These are phyloP conservation scores for Oscheius sp. DNA, from an alignment of 1,140 invertebrate genomes.

Conservation along the genomic window DNA sequence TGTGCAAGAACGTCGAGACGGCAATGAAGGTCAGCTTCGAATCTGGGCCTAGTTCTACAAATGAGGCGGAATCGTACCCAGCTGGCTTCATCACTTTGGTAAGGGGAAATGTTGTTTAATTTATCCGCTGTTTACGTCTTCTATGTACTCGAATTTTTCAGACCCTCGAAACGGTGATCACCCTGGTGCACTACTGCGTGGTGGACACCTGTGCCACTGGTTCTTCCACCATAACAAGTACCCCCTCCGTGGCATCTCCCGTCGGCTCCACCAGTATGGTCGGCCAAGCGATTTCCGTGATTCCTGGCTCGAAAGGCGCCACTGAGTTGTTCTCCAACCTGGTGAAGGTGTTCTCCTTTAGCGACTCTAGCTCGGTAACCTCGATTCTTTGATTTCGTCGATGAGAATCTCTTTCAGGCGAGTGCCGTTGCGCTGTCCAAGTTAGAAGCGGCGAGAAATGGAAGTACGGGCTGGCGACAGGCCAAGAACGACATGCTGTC, in stretches of 20 bases:
- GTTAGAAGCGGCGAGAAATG: not conserved
- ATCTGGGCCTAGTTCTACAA: not conserved
- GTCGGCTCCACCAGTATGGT: constrained; percentile 40
- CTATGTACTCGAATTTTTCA: constrained; percentile 65
- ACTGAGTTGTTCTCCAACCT: constrained; percentile 75
- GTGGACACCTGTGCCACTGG: constrained; percentile 68
- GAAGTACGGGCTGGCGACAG: constrained; percentile 52
- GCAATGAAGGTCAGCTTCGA: constrained; percentile 53
- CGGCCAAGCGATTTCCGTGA: constrained; percentile 60
- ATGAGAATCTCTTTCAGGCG: constrained; percentile 9
- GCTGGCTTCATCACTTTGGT: constrained; percentile 2
- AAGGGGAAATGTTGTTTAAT: not conserved
- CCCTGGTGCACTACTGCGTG: constrained; percentile 80
- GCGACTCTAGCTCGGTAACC: constrained; percentile 41
- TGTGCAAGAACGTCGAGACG: constrained; percentile 79
- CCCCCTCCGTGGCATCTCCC: constrained; percentile 38
- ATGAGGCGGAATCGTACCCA: not conserved
- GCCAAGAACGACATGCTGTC: constrained; percentile 74
- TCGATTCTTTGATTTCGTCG: not conserved
- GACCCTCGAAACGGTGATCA: constrained; percentile 75
- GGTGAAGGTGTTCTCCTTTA: constrained; percentile 70
- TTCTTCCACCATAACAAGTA: not conserved
- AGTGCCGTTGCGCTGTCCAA: not conserved
- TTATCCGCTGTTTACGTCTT: too few relatives aligned
- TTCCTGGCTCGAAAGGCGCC: constrained; percentile 50